These are phyloP conservation scores for Axinella damicornis DNA, from an alignment of 37 sponge, comb jelly and placozoan species.

Conservation along the genomic window DNA sequence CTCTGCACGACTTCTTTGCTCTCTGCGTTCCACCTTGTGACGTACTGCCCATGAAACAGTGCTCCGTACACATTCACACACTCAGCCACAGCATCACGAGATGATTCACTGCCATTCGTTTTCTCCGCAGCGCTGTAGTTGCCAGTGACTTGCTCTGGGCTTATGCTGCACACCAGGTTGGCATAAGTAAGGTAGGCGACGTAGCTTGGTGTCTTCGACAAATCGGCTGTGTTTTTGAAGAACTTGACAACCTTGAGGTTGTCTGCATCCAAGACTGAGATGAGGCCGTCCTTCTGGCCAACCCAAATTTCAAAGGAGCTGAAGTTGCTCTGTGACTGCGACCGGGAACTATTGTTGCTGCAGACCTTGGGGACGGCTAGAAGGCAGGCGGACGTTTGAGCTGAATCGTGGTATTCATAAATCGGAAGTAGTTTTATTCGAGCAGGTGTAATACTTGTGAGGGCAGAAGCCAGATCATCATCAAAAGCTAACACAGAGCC, in stretches of 20 bases:
- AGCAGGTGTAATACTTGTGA: neutral
- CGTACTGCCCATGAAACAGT: slow-evolving; percentile 64
- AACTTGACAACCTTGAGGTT: slow-evolving; percentile 40
- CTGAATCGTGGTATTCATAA: slow-evolving; percentile 9
- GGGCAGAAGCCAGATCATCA: slow-evolving; percentile 27
- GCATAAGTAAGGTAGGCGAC: slow-evolving; percentile 45
- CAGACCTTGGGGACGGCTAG: slow-evolving; percentile 14
- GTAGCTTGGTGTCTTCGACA: slow-evolving; percentile 51
- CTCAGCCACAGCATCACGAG: neutral
- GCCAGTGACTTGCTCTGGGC: slow-evolving; percentile 3
- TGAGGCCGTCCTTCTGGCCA: slow-evolving; percentile 61
- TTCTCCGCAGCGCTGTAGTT: neutral
- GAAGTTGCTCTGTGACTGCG: neutral
- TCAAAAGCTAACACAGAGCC: slow-evolving; percentile 55
- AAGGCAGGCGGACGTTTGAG: slow-evolving; percentile 27
- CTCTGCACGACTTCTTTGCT: slow-evolving; percentile 21
- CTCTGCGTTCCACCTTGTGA: slow-evolving; percentile 59
- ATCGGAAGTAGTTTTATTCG: slow-evolving; percentile 12
- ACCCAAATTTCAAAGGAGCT: slow-evolving; percentile 70
- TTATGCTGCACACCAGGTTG: slow-evolving; percentile 42
- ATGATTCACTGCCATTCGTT: neutral
- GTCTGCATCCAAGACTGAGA: slow-evolving; percentile 54
- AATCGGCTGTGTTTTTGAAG: slow-evolving; percentile 39
- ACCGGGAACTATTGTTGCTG: neutral
- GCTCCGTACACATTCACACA: slow-evolving; percentile 64